These are phyloP conservation scores for Sinonovacula constricta DNA, from an alignment of 1,140 invertebrate genomes.

Conservation along the genomic window DNA sequence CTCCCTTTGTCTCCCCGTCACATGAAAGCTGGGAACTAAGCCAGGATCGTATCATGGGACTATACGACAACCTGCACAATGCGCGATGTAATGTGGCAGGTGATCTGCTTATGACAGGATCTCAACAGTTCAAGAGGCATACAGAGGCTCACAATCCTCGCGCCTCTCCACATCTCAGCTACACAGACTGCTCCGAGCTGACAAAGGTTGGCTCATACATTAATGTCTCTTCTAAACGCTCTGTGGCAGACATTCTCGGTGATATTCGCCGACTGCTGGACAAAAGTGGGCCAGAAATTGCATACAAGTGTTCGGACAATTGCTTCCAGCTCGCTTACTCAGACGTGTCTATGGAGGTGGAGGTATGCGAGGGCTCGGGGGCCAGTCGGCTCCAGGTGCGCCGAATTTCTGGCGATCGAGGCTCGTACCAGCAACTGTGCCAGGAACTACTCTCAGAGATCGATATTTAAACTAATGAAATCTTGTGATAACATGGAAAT, in stretches of 20 bases:
- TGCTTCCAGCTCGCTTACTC: constrained; percentile 85
- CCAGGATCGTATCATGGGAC: constrained; percentile 33
- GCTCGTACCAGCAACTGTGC: constrained; percentile 93
- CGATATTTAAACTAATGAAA: constrained; percentile 67
- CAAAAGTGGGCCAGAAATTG: constrained; percentile 83
- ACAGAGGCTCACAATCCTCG: constrained; percentile 10
- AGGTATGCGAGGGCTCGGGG: constrained; percentile 82
- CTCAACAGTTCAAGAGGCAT: constrained; percentile 17
- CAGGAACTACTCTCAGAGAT: constrained; percentile 94
- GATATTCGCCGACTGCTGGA: constrained; percentile 90
- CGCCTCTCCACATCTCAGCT: constrained; percentile 6
- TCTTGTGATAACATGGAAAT: no score
- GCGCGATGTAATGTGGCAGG: background rate
- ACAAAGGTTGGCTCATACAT: constrained; percentile 58
- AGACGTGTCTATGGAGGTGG: constrained; percentile 92
- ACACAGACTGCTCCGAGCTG: constrained; percentile 9
- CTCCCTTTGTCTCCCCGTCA: constrained; percentile 1
- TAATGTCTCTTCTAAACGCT: constrained; percentile 59
- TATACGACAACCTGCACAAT: constrained; percentile 18
- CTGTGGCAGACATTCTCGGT: constrained; percentile 84
- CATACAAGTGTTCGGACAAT: constrained; percentile 78
- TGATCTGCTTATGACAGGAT: constrained; percentile 27
- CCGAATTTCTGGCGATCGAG: constrained; percentile 93
- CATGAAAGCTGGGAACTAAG: constrained; percentile 35
- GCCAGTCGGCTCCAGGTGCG: constrained; percentile 91